Evolutionary conservation across 2,888 invertebrate species (phyloP), one percentile per base, ranked within the genome.

Genomic region (Drosophila robusta): DNA sequence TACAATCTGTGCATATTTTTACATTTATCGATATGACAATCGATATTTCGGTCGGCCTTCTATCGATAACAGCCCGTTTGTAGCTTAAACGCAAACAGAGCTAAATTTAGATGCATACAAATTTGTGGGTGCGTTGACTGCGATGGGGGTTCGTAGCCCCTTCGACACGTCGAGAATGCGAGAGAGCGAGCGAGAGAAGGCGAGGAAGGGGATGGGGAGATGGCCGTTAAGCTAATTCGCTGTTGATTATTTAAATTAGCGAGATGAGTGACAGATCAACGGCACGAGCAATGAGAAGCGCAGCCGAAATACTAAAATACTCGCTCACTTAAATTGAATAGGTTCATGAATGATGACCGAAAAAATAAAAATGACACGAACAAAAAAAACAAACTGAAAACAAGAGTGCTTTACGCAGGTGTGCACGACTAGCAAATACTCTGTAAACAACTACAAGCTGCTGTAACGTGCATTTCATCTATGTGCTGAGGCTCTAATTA

Each of bases 231-330:
- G 63, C 81, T 70, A 80, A 87, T 86, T 83, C 77, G 64, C 64
- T 49, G 80, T 89, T 86, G 82, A 86, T 89, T 89, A 78, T 56
- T 68, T 89, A 85, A 89, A 89, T 86, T 87, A 89, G 81, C 66
- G 44, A 82, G 72, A 72, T 89, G 89, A 85, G 87, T 85, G 85
- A 85, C 87, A 85, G 78, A 66, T 75, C 60, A 51, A 49, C 41
- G 68, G 70, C 42, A 41, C 51, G 52, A 46, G 50, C 39, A 74
- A 66, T 45, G 52, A 56, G 42, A 57, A 41, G 46, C 62, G 50
- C 42, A 60, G 46, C 38, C 54, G 41, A 65, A 76, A 68, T 60
- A 51, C 51, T 16, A 18, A 56, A 49, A 57, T 51, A 65, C 51
- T 51, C 55, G 67, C 67, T 62, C 80, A 65, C 74, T 70, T 70